Conservation (phyloP, 1,140 invertebrate species). For the Epicauta chinensis region DNA sequence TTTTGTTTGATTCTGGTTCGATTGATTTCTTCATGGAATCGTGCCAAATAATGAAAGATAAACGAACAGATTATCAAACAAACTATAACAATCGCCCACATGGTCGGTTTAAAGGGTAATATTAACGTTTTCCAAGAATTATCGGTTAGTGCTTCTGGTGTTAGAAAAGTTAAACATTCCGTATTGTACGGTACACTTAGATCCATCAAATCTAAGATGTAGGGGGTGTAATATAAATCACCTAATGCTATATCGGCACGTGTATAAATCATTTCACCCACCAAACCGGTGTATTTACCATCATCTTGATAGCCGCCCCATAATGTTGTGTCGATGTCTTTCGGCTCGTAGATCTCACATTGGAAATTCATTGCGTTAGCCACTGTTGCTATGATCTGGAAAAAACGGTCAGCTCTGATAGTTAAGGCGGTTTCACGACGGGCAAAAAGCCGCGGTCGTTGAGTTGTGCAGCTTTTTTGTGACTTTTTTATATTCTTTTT, state of each 20-base stretch:
- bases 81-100: slow-evolving; percentile 34
- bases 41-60: slow-evolving; percentile 31
- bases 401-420: no score
- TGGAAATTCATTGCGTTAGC: slow-evolving; percentile 63
- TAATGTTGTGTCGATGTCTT: slow-evolving; percentile 50
- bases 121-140: slow-evolving; percentile 79
- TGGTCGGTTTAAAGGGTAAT: slow-evolving; percentile 56
- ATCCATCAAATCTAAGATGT: slow-evolving; percentile 62
- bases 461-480: slow-evolving; percentile 1
- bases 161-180: slow-evolving; percentile 76
- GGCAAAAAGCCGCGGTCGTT: no score
- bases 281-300: slow-evolving; percentile 58
- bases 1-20: slow-evolving; percentile 5
- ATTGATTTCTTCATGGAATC: slow-evolving; percentile 28
- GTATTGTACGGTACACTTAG: slow-evolving; percentile 71
- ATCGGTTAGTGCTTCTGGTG: slow-evolving; percentile 68
- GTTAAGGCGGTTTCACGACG: no score
- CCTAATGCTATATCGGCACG: slow-evolving; percentile 68
- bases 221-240: slow-evolving; percentile 66
- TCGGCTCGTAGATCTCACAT: slow-evolving; percentile 56
- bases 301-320: slow-evolving; percentile 59
- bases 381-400: slow-evolving; percentile 60
- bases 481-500: not conserved
- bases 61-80: slow-evolving; percentile 27
- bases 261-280: slow-evolving; percentile 62